Evolutionary conservation across 2,888 invertebrate genomes (phyloP), one percentile per base, ranked within the genome.

Genomic region (Scaptomyza cyrtandrae): DNA sequence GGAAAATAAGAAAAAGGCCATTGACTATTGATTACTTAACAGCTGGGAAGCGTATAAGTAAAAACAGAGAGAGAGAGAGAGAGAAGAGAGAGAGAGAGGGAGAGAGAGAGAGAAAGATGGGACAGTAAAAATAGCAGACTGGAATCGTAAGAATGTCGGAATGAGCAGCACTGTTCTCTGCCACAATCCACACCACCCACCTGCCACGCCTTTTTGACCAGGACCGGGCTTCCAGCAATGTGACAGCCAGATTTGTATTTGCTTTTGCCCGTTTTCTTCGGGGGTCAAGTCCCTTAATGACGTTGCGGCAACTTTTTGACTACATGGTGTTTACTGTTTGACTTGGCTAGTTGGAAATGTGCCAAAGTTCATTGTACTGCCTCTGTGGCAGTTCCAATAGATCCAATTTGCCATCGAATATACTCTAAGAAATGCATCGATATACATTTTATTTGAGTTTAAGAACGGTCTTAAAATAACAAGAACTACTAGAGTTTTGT

Each of bases 341-440:
- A 39, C 39, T 52, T 46, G 50, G 64, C 58, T 48, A 62, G 64
- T 80, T 83, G 80, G 84, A 80, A 80, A 73, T 83, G 67, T 76
- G 79, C 84, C 84, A 83, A 79, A 82, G 83, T 79, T 79, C 80
- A 72, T 58, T 79, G 79, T 56, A 79, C 78, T 71, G n/a, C n/a
- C n/a, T n/a, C n/a, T n/a, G 61, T 67, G 48, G 56, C 61, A 31
- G 33, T 62, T 39, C 62, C 62, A 71, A 61, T 57, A 65, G 37
- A 33, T 29, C 50, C n/a, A 50, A 24, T 39, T 35, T n/a, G 35
- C 10, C 33, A 63, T 50, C 11, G 58, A 31, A n/a, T 9, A 48
- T 19, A 49, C 13, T 19, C 19, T 9, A 1, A 6, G 9, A 45
- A 59, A 29, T 52, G 33, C 56, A 27, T 19, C 53, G 31, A 16